A percentile compares a stretch with the other conserved stretches of the same genome.
Evolutionary conservation across 92 coral and sea anemone genomes (phyloP).

Genomic region (Blastomussa wellsi): DNA sequence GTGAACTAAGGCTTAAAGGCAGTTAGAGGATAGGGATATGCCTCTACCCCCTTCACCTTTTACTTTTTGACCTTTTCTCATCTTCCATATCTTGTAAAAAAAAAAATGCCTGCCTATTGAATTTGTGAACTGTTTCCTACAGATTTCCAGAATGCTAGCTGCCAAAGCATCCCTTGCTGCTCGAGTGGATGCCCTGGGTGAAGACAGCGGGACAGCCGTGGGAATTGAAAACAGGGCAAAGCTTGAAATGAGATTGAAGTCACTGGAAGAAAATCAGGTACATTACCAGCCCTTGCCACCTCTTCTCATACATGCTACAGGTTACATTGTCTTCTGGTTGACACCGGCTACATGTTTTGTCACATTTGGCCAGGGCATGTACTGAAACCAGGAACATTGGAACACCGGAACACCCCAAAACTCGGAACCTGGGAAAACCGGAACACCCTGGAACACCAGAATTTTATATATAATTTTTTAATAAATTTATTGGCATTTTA

Average conservation of each 20-base stretch:
- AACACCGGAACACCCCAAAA: no score
- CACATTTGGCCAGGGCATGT: no score
- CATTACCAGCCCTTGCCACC: neutral
- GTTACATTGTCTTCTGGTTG: neutral
- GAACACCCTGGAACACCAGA: no score
- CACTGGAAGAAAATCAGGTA: constrained; percentile 94
- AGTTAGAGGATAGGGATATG: no score
- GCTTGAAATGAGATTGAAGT: constrained; percentile 86
- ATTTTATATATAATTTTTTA: no score
- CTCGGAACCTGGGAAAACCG: no score
- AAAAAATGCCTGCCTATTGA: neutral
- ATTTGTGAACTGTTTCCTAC: neutral
- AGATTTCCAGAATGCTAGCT: constrained; percentile 97
- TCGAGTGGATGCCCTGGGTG: constrained; percentile 97
- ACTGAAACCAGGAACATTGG: no score
- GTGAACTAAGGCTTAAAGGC: no score
- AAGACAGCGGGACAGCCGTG: constrained; percentile 83
- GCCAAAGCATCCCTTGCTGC: constrained; percentile 96
- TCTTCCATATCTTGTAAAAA: neutral
- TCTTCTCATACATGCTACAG: neutral
- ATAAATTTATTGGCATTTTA: no score
- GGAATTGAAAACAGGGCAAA: constrained; percentile 85
- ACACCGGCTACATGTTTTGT: neutral
- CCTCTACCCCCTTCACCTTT: neutral
- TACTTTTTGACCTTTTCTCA: no score